A percentile compares a stretch with the other conserved stretches of the same genome.
These are phyloP conservation scores for Willisornis vidua DNA, from an alignment of 2,113 vertebrate genomes.

Conservation along the genomic window DNA sequence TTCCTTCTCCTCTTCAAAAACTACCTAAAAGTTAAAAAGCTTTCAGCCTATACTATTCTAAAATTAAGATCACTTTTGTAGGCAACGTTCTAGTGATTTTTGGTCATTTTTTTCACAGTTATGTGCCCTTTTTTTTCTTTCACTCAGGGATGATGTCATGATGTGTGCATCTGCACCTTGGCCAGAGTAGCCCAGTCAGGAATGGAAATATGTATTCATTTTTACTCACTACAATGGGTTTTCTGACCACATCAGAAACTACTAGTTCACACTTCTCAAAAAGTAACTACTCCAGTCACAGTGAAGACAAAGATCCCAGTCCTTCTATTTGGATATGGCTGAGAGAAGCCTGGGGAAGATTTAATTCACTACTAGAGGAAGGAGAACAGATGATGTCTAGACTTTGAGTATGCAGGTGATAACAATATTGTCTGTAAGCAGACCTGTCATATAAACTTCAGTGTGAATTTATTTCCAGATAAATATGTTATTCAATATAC, in stretches of 20 bases:
- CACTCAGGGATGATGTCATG: not conserved
- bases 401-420: not conserved
- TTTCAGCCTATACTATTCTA: fast-evolving
- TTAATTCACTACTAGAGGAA: not conserved
- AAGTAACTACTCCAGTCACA: not conserved
- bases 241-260: not conserved
- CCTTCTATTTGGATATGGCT: not conserved
- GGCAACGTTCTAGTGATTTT: not conserved
- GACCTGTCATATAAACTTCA: not conserved
- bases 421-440: not conserved
- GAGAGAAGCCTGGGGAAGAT: not conserved
- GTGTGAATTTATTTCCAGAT: not conserved
- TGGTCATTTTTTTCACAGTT: not conserved
- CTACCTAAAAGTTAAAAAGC: not conserved
- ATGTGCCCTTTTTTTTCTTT: not conserved
- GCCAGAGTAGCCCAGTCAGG: fast-evolving
- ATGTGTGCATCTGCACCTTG: fast-evolving
- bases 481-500: not conserved
- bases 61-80: not conserved
- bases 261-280: not conserved
- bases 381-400: not conserved
- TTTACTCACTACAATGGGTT: fast-evolving
- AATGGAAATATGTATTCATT: not conserved
- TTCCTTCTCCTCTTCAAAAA: not conserved
- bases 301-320: not conserved